Percentiles rank a stretch among this genome's conserved stretches.
Evolutionary conservation across 1,140 invertebrate species (phyloP).

Genomic region (Philotrypesis tridentata): DNA sequence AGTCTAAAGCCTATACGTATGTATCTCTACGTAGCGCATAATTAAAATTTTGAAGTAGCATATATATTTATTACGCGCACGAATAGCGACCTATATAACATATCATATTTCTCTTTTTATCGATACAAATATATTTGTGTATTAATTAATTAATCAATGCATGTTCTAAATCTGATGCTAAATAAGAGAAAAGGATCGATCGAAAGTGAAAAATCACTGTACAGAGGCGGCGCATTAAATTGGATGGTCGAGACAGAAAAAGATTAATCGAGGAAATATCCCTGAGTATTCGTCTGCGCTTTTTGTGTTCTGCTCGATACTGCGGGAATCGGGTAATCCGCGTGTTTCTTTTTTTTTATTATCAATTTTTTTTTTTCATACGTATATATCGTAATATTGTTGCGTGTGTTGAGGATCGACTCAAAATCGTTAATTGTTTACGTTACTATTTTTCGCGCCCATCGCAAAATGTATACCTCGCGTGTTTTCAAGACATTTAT

Average conservation of each 20-base stretch:
- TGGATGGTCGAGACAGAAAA: background rate
- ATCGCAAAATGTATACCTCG: no score
- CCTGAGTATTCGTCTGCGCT: conserved; percentile 52
- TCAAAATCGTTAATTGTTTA: no score
- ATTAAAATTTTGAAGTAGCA: background rate
- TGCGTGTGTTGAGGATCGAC: no score
- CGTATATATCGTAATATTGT: background rate
- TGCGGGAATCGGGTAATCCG: conserved; percentile 27
- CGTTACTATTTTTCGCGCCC: no score
- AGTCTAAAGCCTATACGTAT: no score
- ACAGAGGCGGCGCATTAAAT: background rate
- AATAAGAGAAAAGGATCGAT: no score
- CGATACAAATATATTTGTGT: no score
- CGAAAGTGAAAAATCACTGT: background rate
- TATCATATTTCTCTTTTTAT: no score
- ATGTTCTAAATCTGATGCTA: no score
- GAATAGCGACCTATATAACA: background rate
- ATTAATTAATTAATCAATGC: no score
- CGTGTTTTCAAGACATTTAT: no score
- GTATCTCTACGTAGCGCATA: background rate
- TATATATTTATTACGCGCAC: no score
- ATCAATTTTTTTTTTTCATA: background rate
- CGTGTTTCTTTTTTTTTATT: background rate
- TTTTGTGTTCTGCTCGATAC: conserved; percentile 14
- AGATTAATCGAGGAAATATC: conserved; percentile 20